Percentiles rank a stretch among this genome's conserved stretches.
Conservation (phyloP, 2,797 vertebrate species). For the Enteromius thamalakanensis region DNA sequence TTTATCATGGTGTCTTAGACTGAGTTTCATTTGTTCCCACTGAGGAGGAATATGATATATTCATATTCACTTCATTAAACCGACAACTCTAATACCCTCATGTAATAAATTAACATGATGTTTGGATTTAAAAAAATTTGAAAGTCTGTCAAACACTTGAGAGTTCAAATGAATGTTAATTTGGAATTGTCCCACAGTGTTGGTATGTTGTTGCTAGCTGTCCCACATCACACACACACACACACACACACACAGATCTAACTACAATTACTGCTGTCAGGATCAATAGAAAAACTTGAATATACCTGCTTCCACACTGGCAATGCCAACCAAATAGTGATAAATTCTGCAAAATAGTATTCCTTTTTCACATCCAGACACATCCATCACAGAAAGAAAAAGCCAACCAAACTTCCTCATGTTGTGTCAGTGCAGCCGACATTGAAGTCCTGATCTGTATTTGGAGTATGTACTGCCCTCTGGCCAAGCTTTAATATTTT, state of each 20-base stretch:
- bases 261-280: neutral
- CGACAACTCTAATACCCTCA: constrained; percentile 5
- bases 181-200: neutral
- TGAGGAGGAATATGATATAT: neutral
- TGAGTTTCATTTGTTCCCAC: neutral
- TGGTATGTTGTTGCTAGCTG: neutral
- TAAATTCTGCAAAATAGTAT: neutral
- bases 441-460: neutral
- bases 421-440: neutral
- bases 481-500: constrained; percentile 26
- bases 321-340: neutral
- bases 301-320: neutral
- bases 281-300: neutral
- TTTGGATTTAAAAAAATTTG: neutral
- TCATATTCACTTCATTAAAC: constrained; percentile 25
- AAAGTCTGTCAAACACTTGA: constrained; percentile 6
- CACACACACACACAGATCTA: neutral
- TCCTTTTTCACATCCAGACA: neutral
- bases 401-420: no score
- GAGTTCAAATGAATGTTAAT: neutral
- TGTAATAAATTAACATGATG: constrained; percentile 13
- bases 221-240: neutral
- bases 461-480: neutral
- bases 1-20: neutral
- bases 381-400: neutral